A percentile compares a stretch with the other conserved stretches of the same genome.
Conservation (phyloP, 2,113 vertebrate genomes). For the Hydrolagus affinis region DNA sequence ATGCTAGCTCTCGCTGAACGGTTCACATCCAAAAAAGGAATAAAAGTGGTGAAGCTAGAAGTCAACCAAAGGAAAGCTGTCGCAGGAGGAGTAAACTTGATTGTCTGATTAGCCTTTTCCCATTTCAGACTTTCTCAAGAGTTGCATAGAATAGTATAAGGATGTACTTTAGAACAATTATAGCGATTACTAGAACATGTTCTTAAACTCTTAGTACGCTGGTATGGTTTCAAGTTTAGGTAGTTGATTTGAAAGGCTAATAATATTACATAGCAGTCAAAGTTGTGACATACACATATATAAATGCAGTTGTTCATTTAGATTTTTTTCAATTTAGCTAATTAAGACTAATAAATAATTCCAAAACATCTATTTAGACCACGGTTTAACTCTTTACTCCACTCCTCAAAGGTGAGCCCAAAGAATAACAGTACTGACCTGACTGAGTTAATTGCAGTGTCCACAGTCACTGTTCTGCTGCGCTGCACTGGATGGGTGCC, state of each 20-base stretch:
- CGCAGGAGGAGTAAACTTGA: too few species aligned
- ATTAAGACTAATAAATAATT: not conserved
- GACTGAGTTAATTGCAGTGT: conserved; percentile 53
- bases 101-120: too few species aligned
- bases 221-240: too few species aligned
- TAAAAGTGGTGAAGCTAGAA: not conserved
- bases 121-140: too few species aligned
- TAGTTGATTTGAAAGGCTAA: too few species aligned
- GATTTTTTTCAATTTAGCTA: not conserved
- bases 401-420: not conserved
- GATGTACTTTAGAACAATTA: too few species aligned
- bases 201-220: too few species aligned
- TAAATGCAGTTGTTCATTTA: not conserved
- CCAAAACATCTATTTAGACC: not conserved
- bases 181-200: too few species aligned
- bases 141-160: too few species aligned
- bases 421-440: conserved; percentile 49
- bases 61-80: too few species aligned
- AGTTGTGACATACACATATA: not conserved
- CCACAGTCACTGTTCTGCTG: conserved; percentile 51
- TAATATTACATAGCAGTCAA: not conserved
- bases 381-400: not conserved
- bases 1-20: not conserved
- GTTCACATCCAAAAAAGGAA: not conserved
- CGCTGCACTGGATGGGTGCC: conserved; percentile 26